Evolutionary conservation across 2,113 vertebrate genomes (phyloP).

Genomic region (Siphamia tubifer): DNA sequence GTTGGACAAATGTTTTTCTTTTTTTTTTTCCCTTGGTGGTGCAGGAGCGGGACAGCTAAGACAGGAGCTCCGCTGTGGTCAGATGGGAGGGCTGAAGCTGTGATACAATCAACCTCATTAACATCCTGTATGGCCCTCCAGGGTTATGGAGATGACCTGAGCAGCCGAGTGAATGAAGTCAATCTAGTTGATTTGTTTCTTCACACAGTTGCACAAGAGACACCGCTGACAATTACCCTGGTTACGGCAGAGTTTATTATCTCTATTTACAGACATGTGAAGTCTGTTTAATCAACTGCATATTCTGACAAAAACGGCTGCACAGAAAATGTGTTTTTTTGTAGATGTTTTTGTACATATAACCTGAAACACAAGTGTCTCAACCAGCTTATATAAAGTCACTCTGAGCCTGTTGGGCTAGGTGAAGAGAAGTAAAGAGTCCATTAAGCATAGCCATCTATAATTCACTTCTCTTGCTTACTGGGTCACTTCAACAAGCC

Average conservation of each 20-base stretch:
- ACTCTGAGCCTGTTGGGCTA: conserved; percentile 26
- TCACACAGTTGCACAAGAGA: conserved; percentile 35
- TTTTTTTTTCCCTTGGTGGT: conserved; percentile 43
- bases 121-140: conserved; percentile 65
- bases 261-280: conserved; percentile 29
- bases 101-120: conserved; percentile 70
- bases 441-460: conserved; percentile 73
- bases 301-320: not conserved
- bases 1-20: conserved; percentile 51
- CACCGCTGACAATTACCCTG: conserved; percentile 13
- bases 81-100: conserved; percentile 32
- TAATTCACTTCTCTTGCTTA: conserved; percentile 76
- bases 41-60: conserved; percentile 9
- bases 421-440: conserved; percentile 59
- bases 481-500: conserved; percentile 60
- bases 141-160: conserved; percentile 61
- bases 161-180: conserved; percentile 51
- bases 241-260: not conserved
- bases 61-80: conserved; percentile 30
- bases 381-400: conserved; percentile 45
- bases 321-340: conserved; percentile 17
- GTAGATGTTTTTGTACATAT: not conserved
- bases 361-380: conserved; percentile 14
- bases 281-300: conserved; percentile 40
- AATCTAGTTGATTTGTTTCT: conserved; percentile 60